A percentile compares a stretch with the other conserved stretches of the same genome.
phyloP scores from a whole-genome alignment of 2,888 invertebrate species.

The Dryococelus australis region DNA sequence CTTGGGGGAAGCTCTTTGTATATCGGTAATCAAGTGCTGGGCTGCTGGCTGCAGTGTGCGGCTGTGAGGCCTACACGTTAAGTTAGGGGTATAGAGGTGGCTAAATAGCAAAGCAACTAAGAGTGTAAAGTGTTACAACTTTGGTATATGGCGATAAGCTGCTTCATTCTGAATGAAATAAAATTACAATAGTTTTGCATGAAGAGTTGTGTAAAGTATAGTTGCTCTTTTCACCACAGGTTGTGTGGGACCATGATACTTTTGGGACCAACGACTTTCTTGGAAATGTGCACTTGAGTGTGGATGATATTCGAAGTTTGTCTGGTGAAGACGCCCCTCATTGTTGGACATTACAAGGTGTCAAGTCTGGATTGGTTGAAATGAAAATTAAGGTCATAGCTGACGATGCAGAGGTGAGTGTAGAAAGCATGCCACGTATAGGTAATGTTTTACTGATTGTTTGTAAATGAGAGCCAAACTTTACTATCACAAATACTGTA shows the following conservation, averaged over 20 bases:
- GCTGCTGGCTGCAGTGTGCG: too few relatives aligned
- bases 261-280: constrained; percentile 63
- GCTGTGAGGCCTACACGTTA: too few relatives aligned
- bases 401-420: constrained; percentile 50
- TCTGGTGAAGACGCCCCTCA: constrained; percentile 58
- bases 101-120: too few relatives aligned
- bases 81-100: too few relatives aligned
- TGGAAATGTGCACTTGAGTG: constrained; percentile 59
- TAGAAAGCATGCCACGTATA: not conserved
- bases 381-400: constrained; percentile 58
- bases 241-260: constrained; percentile 63
- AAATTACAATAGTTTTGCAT: too few relatives aligned
- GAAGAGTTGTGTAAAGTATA: not conserved
- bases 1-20: too few relatives aligned
- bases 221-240: constrained; percentile 52
- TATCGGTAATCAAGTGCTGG: too few relatives aligned
- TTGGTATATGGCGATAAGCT: too few relatives aligned
- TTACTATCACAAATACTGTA: too few relatives aligned
- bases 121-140: too few relatives aligned
- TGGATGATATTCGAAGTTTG: constrained; percentile 60
- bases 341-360: constrained; percentile 60
- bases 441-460: not conserved
- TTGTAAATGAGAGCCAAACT: too few relatives aligned
- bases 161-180: too few relatives aligned
- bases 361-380: constrained; percentile 61